phyloP scores from a whole-genome alignment of 2,797 vertebrate species.

The Crypturellus tataupa region DNA sequence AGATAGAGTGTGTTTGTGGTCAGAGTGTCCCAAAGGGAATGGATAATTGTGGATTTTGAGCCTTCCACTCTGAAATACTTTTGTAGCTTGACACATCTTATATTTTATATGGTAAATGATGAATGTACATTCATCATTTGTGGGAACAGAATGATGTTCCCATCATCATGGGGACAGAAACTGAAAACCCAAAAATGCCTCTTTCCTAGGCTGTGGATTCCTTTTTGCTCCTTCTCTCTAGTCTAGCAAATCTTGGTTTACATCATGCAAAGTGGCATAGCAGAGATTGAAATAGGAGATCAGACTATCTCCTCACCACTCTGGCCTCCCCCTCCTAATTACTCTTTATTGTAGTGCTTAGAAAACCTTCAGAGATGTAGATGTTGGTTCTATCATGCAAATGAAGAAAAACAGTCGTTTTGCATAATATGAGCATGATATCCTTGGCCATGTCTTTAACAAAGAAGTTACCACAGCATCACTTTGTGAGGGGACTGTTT shows the following conservation, averaged over 20 bases:
- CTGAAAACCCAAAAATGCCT: neutral
- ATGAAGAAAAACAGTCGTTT: neutral
- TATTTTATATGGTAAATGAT: neutral
- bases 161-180: neutral
- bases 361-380: neutral
- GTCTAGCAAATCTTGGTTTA: neutral
- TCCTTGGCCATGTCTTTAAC: neutral
- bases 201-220: neutral
- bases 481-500: neutral
- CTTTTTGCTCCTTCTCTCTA: neutral
- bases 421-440: neutral
- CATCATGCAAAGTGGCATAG: neutral
- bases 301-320: neutral
- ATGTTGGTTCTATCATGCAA: neutral
- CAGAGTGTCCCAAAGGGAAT: neutral
- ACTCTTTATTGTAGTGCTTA: neutral
- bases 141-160: too few species aligned
- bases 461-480: rapidly evolving
- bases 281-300: neutral
- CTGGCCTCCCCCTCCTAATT: neutral
- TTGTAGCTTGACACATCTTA: neutral
- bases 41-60: neutral
- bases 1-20: rapidly evolving
- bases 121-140: neutral
- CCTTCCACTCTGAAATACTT: neutral